Evolutionary conservation across 2,888 invertebrate species (phyloP).

Genomic region (Germaria angustata): DNA sequence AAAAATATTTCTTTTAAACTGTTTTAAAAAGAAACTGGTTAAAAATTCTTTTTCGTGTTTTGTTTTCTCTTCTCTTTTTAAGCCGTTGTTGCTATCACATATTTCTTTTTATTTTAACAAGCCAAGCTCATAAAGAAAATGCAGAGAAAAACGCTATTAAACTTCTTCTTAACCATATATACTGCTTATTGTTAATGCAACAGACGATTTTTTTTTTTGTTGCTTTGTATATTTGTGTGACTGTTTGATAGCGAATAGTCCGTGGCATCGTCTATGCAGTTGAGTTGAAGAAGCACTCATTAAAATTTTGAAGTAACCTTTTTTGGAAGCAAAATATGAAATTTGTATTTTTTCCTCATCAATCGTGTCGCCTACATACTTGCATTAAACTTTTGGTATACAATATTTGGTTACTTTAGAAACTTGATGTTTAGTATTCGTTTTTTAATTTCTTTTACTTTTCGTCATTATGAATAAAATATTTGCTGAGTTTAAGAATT

Average conservation of each 20-base stretch:
- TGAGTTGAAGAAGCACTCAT: slow-evolving; percentile 22
- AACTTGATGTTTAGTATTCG: background rate
- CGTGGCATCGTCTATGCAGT: slow-evolving; percentile 1
- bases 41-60: slow-evolving; percentile 45
- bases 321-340: slow-evolving; percentile 10
- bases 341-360: slow-evolving; percentile 1
- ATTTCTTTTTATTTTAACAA: slow-evolving; percentile 43
- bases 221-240: background rate
- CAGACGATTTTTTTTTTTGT: slow-evolving; percentile 24
- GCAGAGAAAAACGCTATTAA: slow-evolving; percentile 14
- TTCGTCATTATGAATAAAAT: background rate
- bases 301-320: slow-evolving; percentile 37
- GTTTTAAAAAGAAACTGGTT: slow-evolving; percentile 57
- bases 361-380: slow-evolving; percentile 34
- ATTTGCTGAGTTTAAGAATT: slow-evolving; percentile 43
- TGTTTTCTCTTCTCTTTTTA: slow-evolving; percentile 11
- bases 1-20: slow-evolving; percentile 28
- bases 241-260: background rate
- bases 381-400: slow-evolving; percentile 15
- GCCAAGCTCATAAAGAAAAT: slow-evolving; percentile 45
- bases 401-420: background rate
- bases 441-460: background rate
- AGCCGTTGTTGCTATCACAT: slow-evolving; percentile 21
- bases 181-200: slow-evolving; percentile 48
- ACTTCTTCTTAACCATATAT: slow-evolving; percentile 28